These are phyloP conservation scores for Drosophila subpulchrella DNA, from an alignment of 1,140 invertebrate species.

Conservation along the genomic window DNA sequence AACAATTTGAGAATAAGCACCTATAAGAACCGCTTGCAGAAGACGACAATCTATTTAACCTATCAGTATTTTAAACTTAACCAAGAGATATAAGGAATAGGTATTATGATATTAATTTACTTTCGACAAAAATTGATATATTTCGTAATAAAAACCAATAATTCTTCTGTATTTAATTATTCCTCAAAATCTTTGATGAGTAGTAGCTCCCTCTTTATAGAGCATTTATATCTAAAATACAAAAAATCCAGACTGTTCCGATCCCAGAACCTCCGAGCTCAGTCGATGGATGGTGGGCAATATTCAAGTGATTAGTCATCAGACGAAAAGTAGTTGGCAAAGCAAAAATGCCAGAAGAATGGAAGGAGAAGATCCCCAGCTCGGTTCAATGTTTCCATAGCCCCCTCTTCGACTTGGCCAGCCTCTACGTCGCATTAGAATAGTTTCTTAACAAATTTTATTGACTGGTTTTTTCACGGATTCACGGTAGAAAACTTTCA, in stretches of 20 bases:
- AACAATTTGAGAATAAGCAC: no score
- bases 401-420: background rate
- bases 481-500: constrained; percentile 39
- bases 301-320: constrained; percentile 79
- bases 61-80: no score
- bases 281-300: constrained; percentile 57
- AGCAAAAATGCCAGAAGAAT: constrained; percentile 9
- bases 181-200: no score
- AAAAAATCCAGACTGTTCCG: constrained; percentile 34
- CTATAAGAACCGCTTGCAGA: no score
- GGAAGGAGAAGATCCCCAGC: constrained; percentile 5
- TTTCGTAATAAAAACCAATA: no score
- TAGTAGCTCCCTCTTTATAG: no score
- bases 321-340: background rate
- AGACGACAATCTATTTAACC: no score
- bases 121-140: no score
- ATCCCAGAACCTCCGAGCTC: constrained; percentile 20
- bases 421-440: constrained; percentile 45
- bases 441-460: constrained; percentile 35
- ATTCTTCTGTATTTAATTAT: no score
- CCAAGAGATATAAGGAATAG: no score
- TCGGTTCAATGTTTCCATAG: constrained; percentile 28
- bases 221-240: no score
- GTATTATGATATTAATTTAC: no score
- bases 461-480: background rate